A percentile compares a stretch with the other conserved stretches of the same genome.
These are phyloP conservation scores for Rotaria macrura DNA, from an alignment of 2,888 invertebrate genomes.

Conservation along the genomic window DNA sequence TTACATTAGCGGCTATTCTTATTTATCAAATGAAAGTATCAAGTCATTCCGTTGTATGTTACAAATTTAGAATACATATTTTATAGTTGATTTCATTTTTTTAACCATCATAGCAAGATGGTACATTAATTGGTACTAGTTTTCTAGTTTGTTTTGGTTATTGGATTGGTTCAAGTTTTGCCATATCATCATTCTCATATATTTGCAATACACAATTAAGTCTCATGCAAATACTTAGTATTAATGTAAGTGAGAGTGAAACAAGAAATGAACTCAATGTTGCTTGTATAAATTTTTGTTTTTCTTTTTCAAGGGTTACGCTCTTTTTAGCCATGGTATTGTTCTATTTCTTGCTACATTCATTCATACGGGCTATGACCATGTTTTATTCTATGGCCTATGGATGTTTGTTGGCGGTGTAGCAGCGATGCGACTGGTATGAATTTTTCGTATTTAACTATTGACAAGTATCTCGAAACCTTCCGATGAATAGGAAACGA, in stretches of 20 bases:
- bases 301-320: slow-evolving; percentile 49
- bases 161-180: slow-evolving; percentile 49
- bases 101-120: slow-evolving; percentile 52
- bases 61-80: neutral
- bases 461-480: too few species aligned
- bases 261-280: neutral
- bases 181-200: slow-evolving; percentile 48
- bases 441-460: slow-evolving; percentile 32
- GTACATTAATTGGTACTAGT: slow-evolving; percentile 53
- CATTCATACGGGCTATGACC: slow-evolving; percentile 50
- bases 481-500: too few species aligned
- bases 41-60: slow-evolving; percentile 47
- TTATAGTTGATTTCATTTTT: neutral
- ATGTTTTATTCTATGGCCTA: slow-evolving; percentile 50
- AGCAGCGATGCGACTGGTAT: slow-evolving; percentile 50
- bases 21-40: slow-evolving; percentile 52
- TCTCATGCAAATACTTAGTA: slow-evolving; percentile 33
- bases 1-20: slow-evolving; percentile 52
- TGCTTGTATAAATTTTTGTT: neutral
- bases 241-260: slow-evolving; percentile 22
- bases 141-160: slow-evolving; percentile 53
- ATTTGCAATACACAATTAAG: slow-evolving; percentile 48
- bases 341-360: slow-evolving; percentile 50
- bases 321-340: slow-evolving; percentile 51
- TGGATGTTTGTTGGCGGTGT: slow-evolving; percentile 50